A percentile compares a stretch with the other conserved stretches of the same genome.
Conservation (phyloP, 2,797 vertebrate species). For the Triplophysa yarkandensis region DNA sequence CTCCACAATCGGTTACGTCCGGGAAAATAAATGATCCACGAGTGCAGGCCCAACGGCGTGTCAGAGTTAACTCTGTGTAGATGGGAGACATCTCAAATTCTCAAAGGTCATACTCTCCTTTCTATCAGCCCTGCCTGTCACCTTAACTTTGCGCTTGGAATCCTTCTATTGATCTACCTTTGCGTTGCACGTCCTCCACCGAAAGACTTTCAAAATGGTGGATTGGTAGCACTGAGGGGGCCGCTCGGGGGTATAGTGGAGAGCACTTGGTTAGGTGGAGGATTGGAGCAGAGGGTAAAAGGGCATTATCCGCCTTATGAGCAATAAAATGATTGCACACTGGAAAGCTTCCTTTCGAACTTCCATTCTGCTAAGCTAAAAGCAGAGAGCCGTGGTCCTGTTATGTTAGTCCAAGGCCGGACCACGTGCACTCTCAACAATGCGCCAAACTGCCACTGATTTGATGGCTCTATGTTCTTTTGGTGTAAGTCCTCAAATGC, state of each 20-base stretch:
- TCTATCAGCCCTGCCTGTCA: conserved; percentile 73
- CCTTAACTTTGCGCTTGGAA: conserved; percentile 74
- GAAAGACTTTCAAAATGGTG: conserved; percentile 68
- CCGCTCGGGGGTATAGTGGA: conserved; percentile 63
- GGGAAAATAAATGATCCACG: conserved; percentile 76
- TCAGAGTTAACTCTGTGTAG: conserved; percentile 73
- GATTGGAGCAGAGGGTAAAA: conserved; percentile 45
- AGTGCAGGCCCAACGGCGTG: conserved; percentile 69
- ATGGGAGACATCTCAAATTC: conserved; percentile 74
- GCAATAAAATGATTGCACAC: conserved; percentile 69
- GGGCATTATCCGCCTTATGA: conserved; percentile 68
- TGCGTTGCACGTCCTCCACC: conserved; percentile 64
- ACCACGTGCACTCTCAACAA: conserved; percentile 73
- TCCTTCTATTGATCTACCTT: conserved; percentile 75
- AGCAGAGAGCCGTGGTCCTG: conserved; percentile 62
- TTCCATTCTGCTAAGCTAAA: conserved; percentile 64
- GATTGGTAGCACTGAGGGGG: conserved; percentile 52
- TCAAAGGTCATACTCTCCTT: conserved; percentile 79
- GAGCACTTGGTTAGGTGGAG: conserved; percentile 65
- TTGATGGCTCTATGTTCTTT: conserved; percentile 77
- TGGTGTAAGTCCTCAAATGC: conserved; percentile 68
- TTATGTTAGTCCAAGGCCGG: conserved; percentile 72
- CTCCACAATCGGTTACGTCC: conserved; percentile 75
- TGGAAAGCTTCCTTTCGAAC: conserved; percentile 59
- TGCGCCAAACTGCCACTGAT: conserved; percentile 67